phyloP scores from a whole-genome alignment of 35 echinoderm and acorn worm genomes.

The Strongylocentrotus purpuratus region DNA sequence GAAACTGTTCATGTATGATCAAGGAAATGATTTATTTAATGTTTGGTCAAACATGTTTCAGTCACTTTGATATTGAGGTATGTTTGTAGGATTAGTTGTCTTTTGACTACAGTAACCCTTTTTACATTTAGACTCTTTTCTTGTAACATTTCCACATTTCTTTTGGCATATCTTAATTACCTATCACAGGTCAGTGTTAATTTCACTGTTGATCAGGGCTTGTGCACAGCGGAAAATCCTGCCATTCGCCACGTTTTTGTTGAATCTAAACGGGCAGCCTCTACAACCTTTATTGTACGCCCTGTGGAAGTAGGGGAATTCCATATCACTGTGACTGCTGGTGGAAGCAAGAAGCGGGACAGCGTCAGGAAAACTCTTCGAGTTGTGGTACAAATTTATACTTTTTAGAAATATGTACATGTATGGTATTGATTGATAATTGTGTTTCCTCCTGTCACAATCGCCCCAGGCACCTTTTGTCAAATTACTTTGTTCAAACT shows the following conservation, averaged over 20 bases:
- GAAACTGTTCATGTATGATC: too few species aligned
- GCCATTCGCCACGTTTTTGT: neutral
- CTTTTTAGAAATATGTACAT: neutral
- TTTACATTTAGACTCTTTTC: too few species aligned
- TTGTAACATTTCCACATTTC: too few species aligned
- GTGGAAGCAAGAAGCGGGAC: neutral
- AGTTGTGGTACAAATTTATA: neutral
- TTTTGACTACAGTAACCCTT: too few species aligned
- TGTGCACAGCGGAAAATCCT: conserved; percentile 57
- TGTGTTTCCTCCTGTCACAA: too few species aligned
- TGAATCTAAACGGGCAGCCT: neutral
- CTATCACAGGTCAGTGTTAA: conserved; percentile 59
- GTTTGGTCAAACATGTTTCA: too few species aligned
- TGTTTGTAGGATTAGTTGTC: too few species aligned
- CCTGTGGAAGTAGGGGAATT: neutral
- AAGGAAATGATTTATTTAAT: too few species aligned
- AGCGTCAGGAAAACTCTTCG: neutral
- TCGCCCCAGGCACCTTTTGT: too few species aligned
- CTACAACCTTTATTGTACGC: neutral
- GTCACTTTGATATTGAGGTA: too few species aligned
- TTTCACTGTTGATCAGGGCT: conserved; percentile 61
- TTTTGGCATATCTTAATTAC: too few species aligned
- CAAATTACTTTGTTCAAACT: too few species aligned
- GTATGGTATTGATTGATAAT: neutral
- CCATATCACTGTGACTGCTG: neutral